Conservation (phyloP, 2,888 invertebrate genomes). For the Molorchus minor region DNA sequence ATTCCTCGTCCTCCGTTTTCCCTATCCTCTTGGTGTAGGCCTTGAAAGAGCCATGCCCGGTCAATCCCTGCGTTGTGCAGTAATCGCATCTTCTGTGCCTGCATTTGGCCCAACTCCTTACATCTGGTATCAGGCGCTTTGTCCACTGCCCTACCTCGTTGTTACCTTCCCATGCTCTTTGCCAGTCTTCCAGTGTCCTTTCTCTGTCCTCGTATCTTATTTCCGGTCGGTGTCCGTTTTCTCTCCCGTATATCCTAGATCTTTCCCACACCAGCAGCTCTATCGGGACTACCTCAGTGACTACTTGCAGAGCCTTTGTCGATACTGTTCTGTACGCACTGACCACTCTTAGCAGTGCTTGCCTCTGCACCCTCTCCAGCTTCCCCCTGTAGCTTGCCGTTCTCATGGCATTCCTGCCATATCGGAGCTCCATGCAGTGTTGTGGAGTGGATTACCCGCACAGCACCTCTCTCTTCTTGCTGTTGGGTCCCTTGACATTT, state of each 20-base stretch:
- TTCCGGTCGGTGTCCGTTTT: background rate
- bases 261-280: background rate
- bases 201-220: background rate
- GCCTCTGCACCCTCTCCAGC: background rate
- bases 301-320: background rate
- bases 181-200: background rate
- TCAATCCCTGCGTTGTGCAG: background rate
- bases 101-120: background rate
- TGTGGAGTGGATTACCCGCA: background rate
- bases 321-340: background rate
- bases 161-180: background rate
- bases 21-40: background rate
- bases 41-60: background rate
- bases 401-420: background rate
- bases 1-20: background rate
- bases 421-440: background rate
- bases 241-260: background rate
- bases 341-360: background rate
- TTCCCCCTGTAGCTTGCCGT: background rate
- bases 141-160: background rate
- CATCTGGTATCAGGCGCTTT: background rate
- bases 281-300: background rate
- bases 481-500: background rate
- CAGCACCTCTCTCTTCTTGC: background rate
- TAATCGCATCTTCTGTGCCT: background rate